A percentile compares a stretch with the other conserved stretches of the same genome.
Conservation (phyloP, 2,113 vertebrate species). For the Callionymus lyra region DNA sequence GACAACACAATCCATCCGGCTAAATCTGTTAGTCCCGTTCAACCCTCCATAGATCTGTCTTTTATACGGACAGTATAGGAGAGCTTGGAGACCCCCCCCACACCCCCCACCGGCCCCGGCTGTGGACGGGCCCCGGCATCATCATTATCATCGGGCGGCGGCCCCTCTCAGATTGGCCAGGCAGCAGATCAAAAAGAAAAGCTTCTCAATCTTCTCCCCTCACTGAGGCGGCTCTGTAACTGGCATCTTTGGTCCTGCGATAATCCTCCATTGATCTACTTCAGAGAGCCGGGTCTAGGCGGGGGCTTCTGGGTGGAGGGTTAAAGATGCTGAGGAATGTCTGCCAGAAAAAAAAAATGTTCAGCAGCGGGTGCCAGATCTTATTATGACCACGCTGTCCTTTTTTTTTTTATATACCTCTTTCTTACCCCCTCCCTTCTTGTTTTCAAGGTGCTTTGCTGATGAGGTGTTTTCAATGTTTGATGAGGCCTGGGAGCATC, state of each 20-base stretch:
- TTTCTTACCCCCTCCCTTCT: constrained; percentile 20
- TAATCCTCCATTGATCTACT: constrained; percentile 64
- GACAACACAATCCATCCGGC: constrained; percentile 28
- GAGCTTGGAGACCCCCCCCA: constrained; percentile 11
- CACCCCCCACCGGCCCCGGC: constrained; percentile 22
- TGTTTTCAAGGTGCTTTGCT: constrained; percentile 39
- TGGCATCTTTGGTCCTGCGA: constrained; percentile 56
- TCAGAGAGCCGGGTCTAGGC: constrained; percentile 49
- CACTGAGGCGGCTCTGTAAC: constrained; percentile 53
- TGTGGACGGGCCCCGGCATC: constrained; percentile 49
- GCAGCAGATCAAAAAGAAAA: constrained; percentile 60
- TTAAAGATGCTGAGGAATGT: constrained; percentile 58
- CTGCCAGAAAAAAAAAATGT: constrained; percentile 49
- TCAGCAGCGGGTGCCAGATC: constrained; percentile 31
- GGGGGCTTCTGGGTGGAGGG: constrained; percentile 45
- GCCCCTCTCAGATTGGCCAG: constrained; percentile 50
- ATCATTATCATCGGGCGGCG: constrained; percentile 56
- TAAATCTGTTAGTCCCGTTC: constrained; percentile 49
- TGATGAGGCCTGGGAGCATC: constrained; percentile 28
- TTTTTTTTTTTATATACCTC: constrained; percentile 4
- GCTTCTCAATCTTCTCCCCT: constrained; percentile 61
- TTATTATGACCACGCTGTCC: constrained; percentile 29
- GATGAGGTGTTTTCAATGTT: constrained; percentile 35
- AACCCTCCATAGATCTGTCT: constrained; percentile 29
- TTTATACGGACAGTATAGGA: constrained; percentile 27